phyloP scores from a whole-genome alignment of 2,888 invertebrate genomes.

The Netelia melanura region DNA sequence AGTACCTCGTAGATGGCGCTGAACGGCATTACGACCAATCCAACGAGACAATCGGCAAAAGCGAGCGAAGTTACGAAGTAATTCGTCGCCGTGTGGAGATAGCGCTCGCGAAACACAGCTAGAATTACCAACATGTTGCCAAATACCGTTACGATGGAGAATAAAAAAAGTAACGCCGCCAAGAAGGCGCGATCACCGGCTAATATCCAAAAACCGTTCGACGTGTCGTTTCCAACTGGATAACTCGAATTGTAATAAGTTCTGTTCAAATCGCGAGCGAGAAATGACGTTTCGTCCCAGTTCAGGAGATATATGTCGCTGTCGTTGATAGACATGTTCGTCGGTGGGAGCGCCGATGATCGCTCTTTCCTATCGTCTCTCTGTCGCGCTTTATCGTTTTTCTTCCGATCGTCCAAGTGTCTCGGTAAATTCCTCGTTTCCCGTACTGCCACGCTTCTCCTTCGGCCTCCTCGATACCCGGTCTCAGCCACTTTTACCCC shows the following conservation, averaged over 20 bases:
- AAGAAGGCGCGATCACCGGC: conserved; percentile 91
- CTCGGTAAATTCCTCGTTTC: conserved; percentile 8
- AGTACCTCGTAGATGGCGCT: conserved; percentile 95
- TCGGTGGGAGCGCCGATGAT: conserved; percentile 25
- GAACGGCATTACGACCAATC: conserved; percentile 99
- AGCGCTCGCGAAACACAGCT: conserved; percentile 96
- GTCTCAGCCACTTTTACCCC: conserved; percentile 31
- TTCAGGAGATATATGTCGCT: conserved; percentile 80
- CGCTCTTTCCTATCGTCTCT: neutral
- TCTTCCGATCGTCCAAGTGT: neutral
- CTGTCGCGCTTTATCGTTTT: neutral
- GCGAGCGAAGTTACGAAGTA: conserved; percentile 99
- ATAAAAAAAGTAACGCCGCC: conserved; percentile 93
- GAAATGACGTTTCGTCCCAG: conserved; percentile 78
- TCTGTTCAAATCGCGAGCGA: conserved; percentile 74
- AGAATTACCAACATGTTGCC: conserved; percentile 98
- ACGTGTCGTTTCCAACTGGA: conserved; percentile 72
- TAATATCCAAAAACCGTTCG: conserved; percentile 83
- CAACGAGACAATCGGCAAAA: conserved; percentile 98
- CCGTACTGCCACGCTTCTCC: conserved; percentile 14
- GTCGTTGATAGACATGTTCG: conserved; percentile 79
- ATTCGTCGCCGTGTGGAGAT: conserved; percentile 98
- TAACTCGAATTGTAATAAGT: conserved; percentile 77
- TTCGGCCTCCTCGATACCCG: conserved; percentile 25
- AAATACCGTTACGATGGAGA: conserved; percentile 96